These are phyloP conservation scores for Rotaria sp. DNA, from an alignment of 2,888 invertebrate genomes.

Conservation along the genomic window DNA sequence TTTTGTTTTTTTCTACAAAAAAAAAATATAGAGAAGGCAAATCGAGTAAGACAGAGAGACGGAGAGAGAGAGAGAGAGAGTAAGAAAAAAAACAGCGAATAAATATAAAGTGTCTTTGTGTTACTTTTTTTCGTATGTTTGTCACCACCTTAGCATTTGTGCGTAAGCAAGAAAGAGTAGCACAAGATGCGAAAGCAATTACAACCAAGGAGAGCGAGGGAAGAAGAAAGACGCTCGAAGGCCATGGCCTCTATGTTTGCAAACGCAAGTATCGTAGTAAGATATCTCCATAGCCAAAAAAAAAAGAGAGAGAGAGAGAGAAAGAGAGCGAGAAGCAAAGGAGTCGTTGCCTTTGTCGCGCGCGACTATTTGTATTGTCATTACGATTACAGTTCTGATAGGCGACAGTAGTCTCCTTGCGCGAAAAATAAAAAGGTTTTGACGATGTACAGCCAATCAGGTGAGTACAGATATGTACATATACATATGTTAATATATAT, in stretches of 20 bases:
- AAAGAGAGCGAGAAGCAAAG: not conserved
- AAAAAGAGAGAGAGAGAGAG: not conserved
- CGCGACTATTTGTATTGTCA: conserved; percentile 14
- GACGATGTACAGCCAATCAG: not conserved
- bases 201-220: not conserved
- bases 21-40: not conserved
- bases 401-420: not conserved
- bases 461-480: not conserved
- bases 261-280: not conserved
- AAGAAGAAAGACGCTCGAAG: conserved; percentile 13
- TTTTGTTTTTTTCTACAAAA: not conserved
- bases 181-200: conserved; percentile 14
- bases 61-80: not conserved
- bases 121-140: conserved; percentile 19
- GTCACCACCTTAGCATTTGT: conserved; percentile 4
- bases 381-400: not conserved
- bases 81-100: not conserved
- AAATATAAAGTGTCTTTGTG: not conserved
- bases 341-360: conserved; percentile 14
- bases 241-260: conserved; percentile 1
- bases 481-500: not conserved
- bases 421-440: not conserved
- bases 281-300: conserved; percentile 4
- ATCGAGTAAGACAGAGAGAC: not conserved
- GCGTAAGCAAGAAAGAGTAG: not conserved